Conservation (phyloP, 2,113 vertebrate species). For the Corythaixoides concolor region DNA sequence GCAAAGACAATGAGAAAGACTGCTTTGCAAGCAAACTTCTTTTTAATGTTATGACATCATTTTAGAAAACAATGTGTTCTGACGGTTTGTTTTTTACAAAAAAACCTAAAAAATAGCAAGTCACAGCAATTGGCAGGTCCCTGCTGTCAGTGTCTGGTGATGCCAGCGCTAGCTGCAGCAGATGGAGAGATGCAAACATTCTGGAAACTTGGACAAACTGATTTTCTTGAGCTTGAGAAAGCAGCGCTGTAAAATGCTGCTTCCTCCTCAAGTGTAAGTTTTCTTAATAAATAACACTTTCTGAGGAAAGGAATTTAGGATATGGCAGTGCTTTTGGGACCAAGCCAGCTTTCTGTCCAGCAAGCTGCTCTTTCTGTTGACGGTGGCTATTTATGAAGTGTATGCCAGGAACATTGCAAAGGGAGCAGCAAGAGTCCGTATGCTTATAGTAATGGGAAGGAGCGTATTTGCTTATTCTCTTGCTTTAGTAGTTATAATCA, state of each 20-base stretch:
- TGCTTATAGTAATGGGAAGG: neutral
- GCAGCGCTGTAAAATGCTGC: neutral
- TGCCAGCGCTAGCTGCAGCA: neutral
- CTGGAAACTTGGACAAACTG: neutral
- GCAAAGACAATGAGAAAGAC: neutral
- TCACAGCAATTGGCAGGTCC: neutral
- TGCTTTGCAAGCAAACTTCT: neutral
- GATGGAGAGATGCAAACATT: conserved; percentile 18
- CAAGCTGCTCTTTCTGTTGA: neutral
- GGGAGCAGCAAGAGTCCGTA: neutral
- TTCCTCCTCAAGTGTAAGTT: neutral
- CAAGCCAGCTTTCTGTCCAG: neutral
- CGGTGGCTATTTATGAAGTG: neutral
- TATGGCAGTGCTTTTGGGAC: neutral
- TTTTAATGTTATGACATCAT: conserved; percentile 3
- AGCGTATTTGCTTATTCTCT: neutral
- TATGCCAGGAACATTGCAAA: neutral
- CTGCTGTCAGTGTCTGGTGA: neutral
- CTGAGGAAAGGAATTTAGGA: neutral
- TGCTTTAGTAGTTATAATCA: neutral
- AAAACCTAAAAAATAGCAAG: conserved; percentile 23
- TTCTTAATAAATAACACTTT: neutral
- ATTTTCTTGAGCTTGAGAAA: conserved; percentile 9
- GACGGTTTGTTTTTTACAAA: neutral
- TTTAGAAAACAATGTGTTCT: neutral